phyloP scores from a whole-genome alignment of 2,888 invertebrate species.

The Parnassius mnemosyne region DNA sequence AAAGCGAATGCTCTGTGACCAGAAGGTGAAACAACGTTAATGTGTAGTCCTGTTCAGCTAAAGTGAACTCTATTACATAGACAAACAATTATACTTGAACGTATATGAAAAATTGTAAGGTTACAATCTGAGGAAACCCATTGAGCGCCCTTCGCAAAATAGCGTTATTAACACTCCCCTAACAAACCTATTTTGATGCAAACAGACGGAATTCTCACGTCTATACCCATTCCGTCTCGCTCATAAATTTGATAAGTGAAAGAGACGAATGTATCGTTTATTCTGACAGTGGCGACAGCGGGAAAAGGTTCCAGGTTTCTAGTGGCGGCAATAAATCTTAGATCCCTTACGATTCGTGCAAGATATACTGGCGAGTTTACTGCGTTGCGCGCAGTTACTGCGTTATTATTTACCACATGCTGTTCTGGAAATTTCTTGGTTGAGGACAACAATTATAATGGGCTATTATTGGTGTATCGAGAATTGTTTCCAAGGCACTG shows the following conservation, averaged over 20 bases:
- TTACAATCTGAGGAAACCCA: slow-evolving; percentile 36
- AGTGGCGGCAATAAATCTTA: slow-evolving; percentile 57
- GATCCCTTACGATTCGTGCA: slow-evolving; percentile 39
- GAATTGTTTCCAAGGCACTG: neutral
- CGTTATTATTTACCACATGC: slow-evolving; percentile 45
- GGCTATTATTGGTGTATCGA: slow-evolving; percentile 3
- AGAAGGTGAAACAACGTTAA: neutral
- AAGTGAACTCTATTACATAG: slow-evolving; percentile 17
- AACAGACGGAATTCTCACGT: slow-evolving; percentile 35
- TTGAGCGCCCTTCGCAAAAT: slow-evolving; percentile 46
- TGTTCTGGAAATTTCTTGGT: slow-evolving; percentile 32
- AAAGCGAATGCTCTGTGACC: neutral
- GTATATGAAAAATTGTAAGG: slow-evolving; percentile 4
- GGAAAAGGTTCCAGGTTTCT: slow-evolving; percentile 30
- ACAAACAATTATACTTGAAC: slow-evolving; percentile 21
- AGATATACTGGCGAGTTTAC: slow-evolving; percentile 41
- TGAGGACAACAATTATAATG: slow-evolving; percentile 9
- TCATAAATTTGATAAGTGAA: slow-evolving; percentile 30
- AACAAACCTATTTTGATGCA: slow-evolving; percentile 44
- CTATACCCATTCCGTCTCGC: slow-evolving; percentile 33
- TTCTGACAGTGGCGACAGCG: slow-evolving; percentile 27
- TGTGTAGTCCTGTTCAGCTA: neutral
- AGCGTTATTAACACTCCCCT: slow-evolving; percentile 49
- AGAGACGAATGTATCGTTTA: slow-evolving; percentile 27
- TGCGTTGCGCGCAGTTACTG: slow-evolving; percentile 35